Evolutionary conservation across 2,888 invertebrate genomes (phyloP), one percentile per base, ranked within the genome.

Genomic region (Spisula subtruncata): DNA sequence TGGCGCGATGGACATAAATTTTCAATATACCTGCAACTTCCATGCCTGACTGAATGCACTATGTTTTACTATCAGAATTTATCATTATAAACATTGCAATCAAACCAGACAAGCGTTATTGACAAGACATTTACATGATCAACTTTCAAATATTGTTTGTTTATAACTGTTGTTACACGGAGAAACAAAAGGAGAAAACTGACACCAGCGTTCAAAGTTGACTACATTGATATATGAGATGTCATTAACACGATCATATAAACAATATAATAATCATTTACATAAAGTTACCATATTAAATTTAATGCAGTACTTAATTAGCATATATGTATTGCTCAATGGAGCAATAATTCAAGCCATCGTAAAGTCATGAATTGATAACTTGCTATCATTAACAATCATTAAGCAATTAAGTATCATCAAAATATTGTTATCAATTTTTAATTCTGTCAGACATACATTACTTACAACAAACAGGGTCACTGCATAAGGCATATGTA

Each of bases 241-340:
- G 60, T 66, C 60, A 66, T 25, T 25, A 66, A 25, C 41, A 66
- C 8, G 10, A 66, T 66, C 60, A 66, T 25, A 25, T 25, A 66
- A 10, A 66, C 60, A 66, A 66, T 66, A 66, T 66, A 66, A 66
- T 25, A 66, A 66, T 66, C 25, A 66, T 66, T 25, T 8, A 66
- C 60, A 66, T 66, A 66, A 60, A 60, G 60, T 25, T n/a, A 66
- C n/a, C 25, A 66, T 25, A 66, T 8, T 5, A 41, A 8, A 66
- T 66, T 66, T 66, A 25, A 66, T 66, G 60, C 60, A 10, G 10
- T 25, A 66, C n/a, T 25, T n/a, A 25, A 66, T 66, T 66, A 66
- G 60, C 60, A 66, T 66, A 66, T 66, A 25, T 66, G 25, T 66
- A 66, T 25, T 66, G 60, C 25, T 66, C 25, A 66, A 66, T 25